These are phyloP conservation scores for Pelvicachromis taeniatus DNA, from an alignment of 2,113 vertebrate species.

Conservation along the genomic window DNA sequence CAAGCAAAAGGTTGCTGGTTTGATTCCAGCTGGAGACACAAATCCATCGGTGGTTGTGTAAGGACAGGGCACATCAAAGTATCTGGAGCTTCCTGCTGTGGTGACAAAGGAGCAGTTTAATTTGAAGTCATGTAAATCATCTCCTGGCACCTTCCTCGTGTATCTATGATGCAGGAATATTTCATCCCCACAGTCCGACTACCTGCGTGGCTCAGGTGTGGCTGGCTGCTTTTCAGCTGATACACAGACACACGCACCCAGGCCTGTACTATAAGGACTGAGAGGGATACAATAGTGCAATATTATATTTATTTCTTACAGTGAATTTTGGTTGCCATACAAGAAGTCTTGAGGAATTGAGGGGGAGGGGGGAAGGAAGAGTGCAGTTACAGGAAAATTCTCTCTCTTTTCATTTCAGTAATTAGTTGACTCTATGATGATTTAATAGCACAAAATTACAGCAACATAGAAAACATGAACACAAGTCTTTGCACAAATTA, in stretches of 20 bases:
- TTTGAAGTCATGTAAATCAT: not conserved
- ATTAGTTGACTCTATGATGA: slow-evolving; percentile 86
- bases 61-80: not conserved
- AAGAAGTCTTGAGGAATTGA: slow-evolving; percentile 83
- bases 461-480: slow-evolving; percentile 91
- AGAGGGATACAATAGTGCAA: slow-evolving; percentile 84
- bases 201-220: not conserved
- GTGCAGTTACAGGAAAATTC: slow-evolving; percentile 88
- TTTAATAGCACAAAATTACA: slow-evolving; percentile 95
- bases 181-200: not conserved
- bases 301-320: slow-evolving; percentile 97
- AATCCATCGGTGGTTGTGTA: not conserved
- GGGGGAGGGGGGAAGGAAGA: slow-evolving; percentile 62
- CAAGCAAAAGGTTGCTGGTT: not conserved
- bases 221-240: not conserved
- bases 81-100: not conserved
- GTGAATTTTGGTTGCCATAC: slow-evolving; percentile 96
- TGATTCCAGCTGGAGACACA: not conserved
- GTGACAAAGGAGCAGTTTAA: not conserved
- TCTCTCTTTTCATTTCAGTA: slow-evolving; percentile 74
- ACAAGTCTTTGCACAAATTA: slow-evolving; percentile 86
- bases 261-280: not conserved
- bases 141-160: not conserved
- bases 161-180: not conserved
- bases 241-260: not conserved